Conservation (phyloP, 2,113 vertebrate genomes). For the Malurus cyaneus region DNA sequence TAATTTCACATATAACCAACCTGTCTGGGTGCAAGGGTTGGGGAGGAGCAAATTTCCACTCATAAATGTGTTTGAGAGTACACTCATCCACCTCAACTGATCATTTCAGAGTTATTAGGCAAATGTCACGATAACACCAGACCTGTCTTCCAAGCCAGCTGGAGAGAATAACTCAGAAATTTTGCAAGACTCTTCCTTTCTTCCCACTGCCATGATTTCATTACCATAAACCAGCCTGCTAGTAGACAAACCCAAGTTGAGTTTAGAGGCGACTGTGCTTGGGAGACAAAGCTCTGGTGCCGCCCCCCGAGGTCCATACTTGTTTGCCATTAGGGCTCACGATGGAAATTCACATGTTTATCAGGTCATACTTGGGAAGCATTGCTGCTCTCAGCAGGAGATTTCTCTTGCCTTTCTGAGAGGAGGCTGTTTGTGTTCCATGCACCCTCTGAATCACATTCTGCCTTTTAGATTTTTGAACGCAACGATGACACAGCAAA, state of each 20-base stretch:
- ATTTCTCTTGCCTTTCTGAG: slow-evolving; percentile 25
- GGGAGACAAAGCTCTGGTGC: too few species aligned
- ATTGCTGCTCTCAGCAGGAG: background rate
- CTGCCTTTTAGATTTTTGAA: background rate
- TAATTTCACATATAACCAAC: background rate
- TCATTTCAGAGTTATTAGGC: background rate
- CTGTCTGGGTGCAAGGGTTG: background rate
- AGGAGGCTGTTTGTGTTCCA: background rate
- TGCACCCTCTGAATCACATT: slow-evolving; percentile 35
- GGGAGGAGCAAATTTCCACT: background rate
- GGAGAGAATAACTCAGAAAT: background rate
- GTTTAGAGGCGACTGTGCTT: too few species aligned
- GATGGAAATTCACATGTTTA: background rate
- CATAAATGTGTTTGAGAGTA: background rate
- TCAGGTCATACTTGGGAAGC: background rate
- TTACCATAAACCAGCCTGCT: background rate
- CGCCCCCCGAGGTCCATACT: background rate
- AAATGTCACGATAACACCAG: background rate
- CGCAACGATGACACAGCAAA: slow-evolving; percentile 30
- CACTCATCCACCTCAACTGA: background rate
- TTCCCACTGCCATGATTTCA: background rate
- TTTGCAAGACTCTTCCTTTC: background rate
- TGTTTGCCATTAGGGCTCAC: background rate
- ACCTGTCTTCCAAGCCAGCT: background rate
- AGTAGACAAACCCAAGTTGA: background rate